Conservation (phyloP, 1,140 invertebrate genomes). For the Oryzaephilus surinamensis region DNA sequence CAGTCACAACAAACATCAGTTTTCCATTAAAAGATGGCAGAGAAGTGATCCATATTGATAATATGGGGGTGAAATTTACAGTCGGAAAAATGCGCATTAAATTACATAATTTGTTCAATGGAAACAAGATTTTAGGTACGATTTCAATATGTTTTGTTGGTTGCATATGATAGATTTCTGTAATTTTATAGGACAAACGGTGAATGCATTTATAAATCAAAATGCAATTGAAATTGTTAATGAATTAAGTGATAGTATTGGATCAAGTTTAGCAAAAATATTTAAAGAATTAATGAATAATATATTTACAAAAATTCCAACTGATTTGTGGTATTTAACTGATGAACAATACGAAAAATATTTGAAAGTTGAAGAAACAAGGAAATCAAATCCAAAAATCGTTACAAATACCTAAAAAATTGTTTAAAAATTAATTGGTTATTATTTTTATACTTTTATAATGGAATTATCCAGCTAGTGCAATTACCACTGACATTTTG, state of each 20-base stretch:
- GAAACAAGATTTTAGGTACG: slow-evolving; percentile 44
- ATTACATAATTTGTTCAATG: slow-evolving; percentile 52
- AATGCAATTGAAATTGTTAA: slow-evolving; percentile 37
- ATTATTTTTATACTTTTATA: too few relatives aligned
- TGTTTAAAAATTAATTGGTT: too few relatives aligned
- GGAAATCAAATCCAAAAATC: too few relatives aligned
- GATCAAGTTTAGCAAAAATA: slow-evolving; percentile 35
- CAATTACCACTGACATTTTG: too few relatives aligned
- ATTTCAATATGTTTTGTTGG: not conserved
- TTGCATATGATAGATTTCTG: not conserved
- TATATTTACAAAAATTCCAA: slow-evolving; percentile 38
- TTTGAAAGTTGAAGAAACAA: slow-evolving; percentile 6
- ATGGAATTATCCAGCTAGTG: too few relatives aligned
- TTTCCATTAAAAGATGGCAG: slow-evolving; percentile 33
- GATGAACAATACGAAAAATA: slow-evolving; percentile 19
- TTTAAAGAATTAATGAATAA: slow-evolving; percentile 40
- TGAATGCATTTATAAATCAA: slow-evolving; percentile 42
- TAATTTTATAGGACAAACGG: slow-evolving; percentile 35
- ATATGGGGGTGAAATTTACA: slow-evolving; percentile 46
- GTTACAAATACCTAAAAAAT: too few relatives aligned
- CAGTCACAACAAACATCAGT: slow-evolving; percentile 39
- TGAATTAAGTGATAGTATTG: slow-evolving; percentile 38
- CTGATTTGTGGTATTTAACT: slow-evolving; percentile 34
- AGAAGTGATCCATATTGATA: slow-evolving; percentile 40
- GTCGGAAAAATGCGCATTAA: slow-evolving; percentile 43